phyloP scores from a whole-genome alignment of 2,888 invertebrate species.

The Nasonia oneida region DNA sequence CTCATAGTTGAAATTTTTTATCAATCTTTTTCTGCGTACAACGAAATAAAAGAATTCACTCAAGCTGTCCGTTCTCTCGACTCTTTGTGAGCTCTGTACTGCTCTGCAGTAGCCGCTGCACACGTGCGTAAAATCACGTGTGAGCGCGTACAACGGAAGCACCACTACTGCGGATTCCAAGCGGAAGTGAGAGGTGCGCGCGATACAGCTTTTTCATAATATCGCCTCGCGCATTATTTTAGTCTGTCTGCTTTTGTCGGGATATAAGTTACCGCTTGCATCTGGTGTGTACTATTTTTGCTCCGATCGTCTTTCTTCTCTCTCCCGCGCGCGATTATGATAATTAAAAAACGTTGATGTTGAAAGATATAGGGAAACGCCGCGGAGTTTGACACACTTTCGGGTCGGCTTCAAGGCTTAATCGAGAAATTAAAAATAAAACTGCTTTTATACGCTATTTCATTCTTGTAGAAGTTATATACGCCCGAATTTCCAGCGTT shows the following conservation, averaged over 20 bases:
- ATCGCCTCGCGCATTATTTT: not conserved
- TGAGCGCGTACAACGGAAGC: constrained; percentile 28
- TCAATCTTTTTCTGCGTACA: not conserved
- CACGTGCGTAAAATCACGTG: not conserved
- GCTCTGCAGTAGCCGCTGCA: not conserved
- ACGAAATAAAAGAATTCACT: not conserved
- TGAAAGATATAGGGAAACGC: not conserved
- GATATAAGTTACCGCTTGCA: too few species aligned
- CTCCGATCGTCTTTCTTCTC: not conserved
- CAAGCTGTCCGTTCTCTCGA: not conserved
- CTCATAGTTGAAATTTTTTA: not conserved
- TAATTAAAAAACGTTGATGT: not conserved
- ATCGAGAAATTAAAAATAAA: not conserved
- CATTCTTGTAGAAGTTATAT: not conserved
- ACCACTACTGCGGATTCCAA: not conserved
- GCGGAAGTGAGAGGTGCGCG: constrained; percentile 27
- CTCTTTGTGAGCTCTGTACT: not conserved
- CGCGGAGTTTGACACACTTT: constrained; percentile 16
- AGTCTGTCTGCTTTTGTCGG: not conserved
- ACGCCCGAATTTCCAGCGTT: not conserved
- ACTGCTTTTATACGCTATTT: not conserved
- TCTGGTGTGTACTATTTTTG: too few species aligned
- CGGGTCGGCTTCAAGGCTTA: not conserved
- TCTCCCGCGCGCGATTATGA: not conserved
- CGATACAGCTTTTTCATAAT: not conserved